Evolutionary conservation across 2,797 vertebrate species (phyloP), one percentile per base, ranked within the genome.

Genomic region (Gallinago solitaria): DNA sequence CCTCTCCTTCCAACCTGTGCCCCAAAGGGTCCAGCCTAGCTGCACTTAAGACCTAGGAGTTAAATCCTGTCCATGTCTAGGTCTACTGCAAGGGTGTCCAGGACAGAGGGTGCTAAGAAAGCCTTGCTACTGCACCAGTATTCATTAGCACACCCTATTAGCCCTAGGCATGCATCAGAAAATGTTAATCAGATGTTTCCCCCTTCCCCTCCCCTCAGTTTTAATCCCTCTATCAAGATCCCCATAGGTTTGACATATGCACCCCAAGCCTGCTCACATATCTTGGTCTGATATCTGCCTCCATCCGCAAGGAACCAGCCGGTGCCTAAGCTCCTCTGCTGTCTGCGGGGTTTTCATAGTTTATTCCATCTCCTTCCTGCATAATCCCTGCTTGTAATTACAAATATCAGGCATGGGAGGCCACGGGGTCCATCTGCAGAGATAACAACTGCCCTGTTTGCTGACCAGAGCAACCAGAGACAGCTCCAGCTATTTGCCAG

Each of bases 321-420:
- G 4, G 76, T 79, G 83, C 32, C 56, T 91, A 93, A 95, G 69
- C 81, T 92, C 65, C 89, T 54, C 77, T 87, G 61, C 45, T 78
- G 56, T 43, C 95, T 65, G 47, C 59, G 70, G 61, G 47, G 37
- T 48, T 92, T 92, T 89, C 90, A 9, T 20, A 21, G 91, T 56
- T 33, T 67, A 92, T 95, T 94, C 88, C 80, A 65, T 64, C 88
- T 94, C 60, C 86, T 87, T 92, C 79, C 74, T 86, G 68, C 79
- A 91, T 95, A 95, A 95, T 91, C 87, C 73, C 73, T 70, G 43
- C 68, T 92, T 95, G 87, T 96, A 90, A 97, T 91, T 95, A 95
- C 96, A 94, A 93, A 91, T 59, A 82, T 70, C 81, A 77, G 63
- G 78, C 43, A 0, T 78, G 83, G 51, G 59, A 63, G 81, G 30